Percentiles rank a stretch among this genome's conserved stretches.
phyloP scores from a whole-genome alignment of 2,113 vertebrate species.

The Ceyx melanurus region DNA sequence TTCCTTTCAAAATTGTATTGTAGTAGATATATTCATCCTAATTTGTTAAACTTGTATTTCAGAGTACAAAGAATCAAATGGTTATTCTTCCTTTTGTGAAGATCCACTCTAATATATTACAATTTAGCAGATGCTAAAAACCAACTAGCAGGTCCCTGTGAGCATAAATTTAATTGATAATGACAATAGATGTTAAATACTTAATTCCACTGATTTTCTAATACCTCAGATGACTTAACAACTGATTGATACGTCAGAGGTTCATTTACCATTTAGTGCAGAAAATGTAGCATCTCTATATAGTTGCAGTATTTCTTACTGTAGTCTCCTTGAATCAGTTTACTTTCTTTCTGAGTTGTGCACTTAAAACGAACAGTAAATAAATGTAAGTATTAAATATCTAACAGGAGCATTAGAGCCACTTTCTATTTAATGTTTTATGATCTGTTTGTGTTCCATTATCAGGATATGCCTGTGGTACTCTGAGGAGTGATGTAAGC shows the following conservation, averaged over 20 bases:
- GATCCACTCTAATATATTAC: background rate
- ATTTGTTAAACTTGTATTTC: background rate
- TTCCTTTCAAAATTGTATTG: background rate
- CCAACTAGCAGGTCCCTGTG: background rate
- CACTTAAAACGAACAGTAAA: slow-evolving; percentile 13
- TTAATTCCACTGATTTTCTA: background rate
- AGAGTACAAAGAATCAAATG: background rate
- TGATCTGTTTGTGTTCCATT: background rate
- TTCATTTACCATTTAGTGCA: background rate
- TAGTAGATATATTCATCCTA: background rate
- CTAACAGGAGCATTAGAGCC: background rate
- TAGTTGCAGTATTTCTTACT: background rate
- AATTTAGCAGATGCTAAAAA: background rate
- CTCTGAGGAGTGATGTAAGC: background rate
- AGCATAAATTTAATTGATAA: slow-evolving; percentile 8
- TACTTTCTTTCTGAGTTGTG: background rate
- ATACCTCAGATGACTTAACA: background rate
- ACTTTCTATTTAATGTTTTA: background rate
- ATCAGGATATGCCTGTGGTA: background rate
- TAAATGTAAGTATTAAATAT: slow-evolving; percentile 34
- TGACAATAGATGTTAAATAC: background rate
- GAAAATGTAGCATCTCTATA: background rate
- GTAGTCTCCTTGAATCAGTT: background rate
- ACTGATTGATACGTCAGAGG: background rate
- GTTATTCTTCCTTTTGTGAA: background rate